These are phyloP conservation scores for Panurus biarmicus DNA, from an alignment of 2,113 vertebrate species.

Conservation along the genomic window DNA sequence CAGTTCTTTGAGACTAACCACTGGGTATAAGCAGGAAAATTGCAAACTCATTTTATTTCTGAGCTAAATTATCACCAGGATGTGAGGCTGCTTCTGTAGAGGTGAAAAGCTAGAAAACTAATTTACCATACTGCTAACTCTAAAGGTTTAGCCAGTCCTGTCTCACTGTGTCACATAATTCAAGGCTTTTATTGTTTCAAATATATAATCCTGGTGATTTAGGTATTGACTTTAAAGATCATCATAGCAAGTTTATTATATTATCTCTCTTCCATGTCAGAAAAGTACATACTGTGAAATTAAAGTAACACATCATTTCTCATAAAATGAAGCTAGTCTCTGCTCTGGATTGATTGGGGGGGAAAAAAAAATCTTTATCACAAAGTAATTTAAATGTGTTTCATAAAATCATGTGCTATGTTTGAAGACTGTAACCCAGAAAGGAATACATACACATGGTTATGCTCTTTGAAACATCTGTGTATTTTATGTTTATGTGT, in stretches of 20 bases:
- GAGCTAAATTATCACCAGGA: not conserved
- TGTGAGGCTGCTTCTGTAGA: not conserved
- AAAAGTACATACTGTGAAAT: constrained; percentile 30
- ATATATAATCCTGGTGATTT: not conserved
- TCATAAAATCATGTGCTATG: not conserved
- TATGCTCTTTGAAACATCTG: not conserved
- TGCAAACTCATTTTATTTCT: not conserved
- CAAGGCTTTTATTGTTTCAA: not conserved
- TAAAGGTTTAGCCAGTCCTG: not conserved
- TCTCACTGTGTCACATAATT: not conserved
- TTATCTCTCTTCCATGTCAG: not conserved
- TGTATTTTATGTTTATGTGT: not conserved
- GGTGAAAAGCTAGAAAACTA: not conserved
- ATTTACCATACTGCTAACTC: not conserved
- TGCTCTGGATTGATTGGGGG: not conserved
- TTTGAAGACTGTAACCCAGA: not conserved
- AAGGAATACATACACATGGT: not conserved
- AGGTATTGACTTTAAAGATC: constrained; percentile 29
- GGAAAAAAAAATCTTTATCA: not conserved
- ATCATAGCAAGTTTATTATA: not conserved
- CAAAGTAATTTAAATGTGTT: not conserved
- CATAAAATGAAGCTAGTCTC: not conserved
- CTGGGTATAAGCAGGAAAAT: not conserved
- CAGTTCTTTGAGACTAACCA: not conserved
- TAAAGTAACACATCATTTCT: not conserved